Evolutionary conservation across 2,888 invertebrate genomes (phyloP).

Genomic region (Drosophila tanythrix): DNA sequence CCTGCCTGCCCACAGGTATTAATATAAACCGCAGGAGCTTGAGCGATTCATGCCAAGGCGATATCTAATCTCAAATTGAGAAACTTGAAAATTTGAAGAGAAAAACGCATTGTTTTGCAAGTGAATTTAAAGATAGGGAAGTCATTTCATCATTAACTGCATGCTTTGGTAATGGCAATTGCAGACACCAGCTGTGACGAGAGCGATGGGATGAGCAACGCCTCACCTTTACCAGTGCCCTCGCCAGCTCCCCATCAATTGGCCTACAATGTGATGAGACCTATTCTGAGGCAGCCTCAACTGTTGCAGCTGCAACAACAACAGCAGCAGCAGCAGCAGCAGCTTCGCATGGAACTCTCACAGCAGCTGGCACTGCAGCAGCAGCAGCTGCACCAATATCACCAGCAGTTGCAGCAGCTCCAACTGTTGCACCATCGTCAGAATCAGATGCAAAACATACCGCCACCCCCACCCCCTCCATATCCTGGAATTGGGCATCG

Average conservation of each 20-base stretch:
- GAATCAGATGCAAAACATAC: neutral
- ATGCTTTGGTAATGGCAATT: neutral
- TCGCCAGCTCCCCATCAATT: slow-evolving; percentile 73
- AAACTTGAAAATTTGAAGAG: too few relatives aligned
- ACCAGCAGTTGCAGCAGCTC: slow-evolving; percentile 32
- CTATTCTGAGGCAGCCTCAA: slow-evolving; percentile 77
- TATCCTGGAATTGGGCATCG: slow-evolving; percentile 57
- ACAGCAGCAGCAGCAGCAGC: slow-evolving; percentile 13
- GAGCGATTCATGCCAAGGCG: neutral
- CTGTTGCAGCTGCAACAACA: slow-evolving; percentile 2
- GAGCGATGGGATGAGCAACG: slow-evolving; percentile 79
- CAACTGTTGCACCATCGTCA: neutral
- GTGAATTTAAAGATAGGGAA: neutral
- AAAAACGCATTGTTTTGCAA: too few relatives aligned
- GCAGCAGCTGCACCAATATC: slow-evolving; percentile 52
- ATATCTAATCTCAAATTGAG: neutral
- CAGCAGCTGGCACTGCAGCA: neutral
- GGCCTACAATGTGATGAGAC: slow-evolving; percentile 71
- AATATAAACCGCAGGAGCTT: neutral
- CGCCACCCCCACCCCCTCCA: neutral
- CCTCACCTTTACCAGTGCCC: slow-evolving; percentile 45
- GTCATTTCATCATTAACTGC: neutral
- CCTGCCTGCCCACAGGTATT: neutral
- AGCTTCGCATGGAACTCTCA: neutral
- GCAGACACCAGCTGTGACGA: slow-evolving; percentile 82